Percentiles rank a stretch among this genome's conserved stretches.
Conservation (phyloP, 2,113 vertebrate species). For the Nesogale talazaci region DNA sequence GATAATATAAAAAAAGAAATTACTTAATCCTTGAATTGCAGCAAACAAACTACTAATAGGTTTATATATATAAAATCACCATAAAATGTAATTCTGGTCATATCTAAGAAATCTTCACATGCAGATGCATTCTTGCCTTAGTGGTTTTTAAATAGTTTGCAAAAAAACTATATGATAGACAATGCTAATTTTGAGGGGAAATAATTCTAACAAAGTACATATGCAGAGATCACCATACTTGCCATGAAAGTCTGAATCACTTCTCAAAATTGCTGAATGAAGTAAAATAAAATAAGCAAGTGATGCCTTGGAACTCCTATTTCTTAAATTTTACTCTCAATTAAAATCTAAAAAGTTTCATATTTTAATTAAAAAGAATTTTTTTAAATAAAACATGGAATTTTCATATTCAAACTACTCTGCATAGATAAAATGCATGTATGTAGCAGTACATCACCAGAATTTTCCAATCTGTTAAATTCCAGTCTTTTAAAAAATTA, state of each 20-base stretch:
- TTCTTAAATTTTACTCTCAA: conserved; percentile 25
- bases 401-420: background rate
- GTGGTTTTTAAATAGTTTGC: conserved; percentile 29
- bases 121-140: conserved; percentile 41
- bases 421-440: background rate
- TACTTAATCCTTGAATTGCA: background rate
- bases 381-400: no score
- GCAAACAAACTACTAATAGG: background rate
- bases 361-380: background rate
- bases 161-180: conserved; percentile 46
- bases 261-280: conserved; percentile 22
- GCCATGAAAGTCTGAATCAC: conserved; percentile 6
- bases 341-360: conserved; percentile 13
- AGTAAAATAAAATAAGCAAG: conserved; percentile 38
- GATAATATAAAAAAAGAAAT: background rate
- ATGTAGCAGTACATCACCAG: conserved; percentile 22
- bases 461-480: background rate
- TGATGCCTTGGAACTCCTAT: background rate
- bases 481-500: background rate
- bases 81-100: background rate
- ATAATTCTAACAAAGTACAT: background rate
- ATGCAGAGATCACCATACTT: background rate
- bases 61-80: background rate
- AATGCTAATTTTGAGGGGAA: background rate
- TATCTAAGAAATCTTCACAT: conserved; percentile 36